phyloP scores from a whole-genome alignment of 2,113 vertebrate species.

The Syrrhaptes paradoxus region DNA sequence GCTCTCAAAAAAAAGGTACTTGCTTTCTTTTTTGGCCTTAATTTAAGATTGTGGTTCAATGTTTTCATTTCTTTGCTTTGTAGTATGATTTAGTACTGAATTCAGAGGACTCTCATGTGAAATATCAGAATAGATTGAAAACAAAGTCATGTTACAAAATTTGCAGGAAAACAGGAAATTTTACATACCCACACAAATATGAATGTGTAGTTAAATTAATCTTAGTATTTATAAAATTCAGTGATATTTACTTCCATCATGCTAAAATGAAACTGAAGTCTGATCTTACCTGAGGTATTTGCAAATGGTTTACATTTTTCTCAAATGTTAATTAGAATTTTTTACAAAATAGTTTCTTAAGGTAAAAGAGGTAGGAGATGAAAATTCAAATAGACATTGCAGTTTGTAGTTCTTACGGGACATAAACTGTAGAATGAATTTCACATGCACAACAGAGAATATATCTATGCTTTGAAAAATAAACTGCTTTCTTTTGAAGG shows the following conservation, averaged over 20 bases:
- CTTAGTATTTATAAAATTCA: not conserved
- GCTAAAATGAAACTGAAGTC: not conserved
- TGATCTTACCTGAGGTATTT: not conserved
- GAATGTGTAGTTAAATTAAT: not conserved
- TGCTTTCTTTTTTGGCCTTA: not conserved
- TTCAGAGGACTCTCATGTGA: fast-evolving
- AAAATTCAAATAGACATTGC: not conserved
- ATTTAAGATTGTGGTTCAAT: not conserved
- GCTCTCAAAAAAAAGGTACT: not conserved
- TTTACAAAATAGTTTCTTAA: not conserved
- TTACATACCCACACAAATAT: not conserved
- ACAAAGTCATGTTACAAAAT: not conserved
- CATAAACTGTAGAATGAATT: not conserved
- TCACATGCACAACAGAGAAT: not conserved
- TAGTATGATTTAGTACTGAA: not conserved
- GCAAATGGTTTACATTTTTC: not conserved
- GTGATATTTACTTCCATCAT: not conserved
- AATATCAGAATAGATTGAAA: not conserved
- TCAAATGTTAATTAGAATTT: not conserved
- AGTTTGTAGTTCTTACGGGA: not conserved
- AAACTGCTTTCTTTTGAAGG: not conserved
- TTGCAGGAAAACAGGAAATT: not conserved
- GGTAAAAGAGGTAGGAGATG: not conserved
- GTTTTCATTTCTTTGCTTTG: not conserved
- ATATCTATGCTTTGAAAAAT: not conserved